phyloP scores from a whole-genome alignment of 2,113 vertebrate genomes.

The Phainopepla nitens region DNA sequence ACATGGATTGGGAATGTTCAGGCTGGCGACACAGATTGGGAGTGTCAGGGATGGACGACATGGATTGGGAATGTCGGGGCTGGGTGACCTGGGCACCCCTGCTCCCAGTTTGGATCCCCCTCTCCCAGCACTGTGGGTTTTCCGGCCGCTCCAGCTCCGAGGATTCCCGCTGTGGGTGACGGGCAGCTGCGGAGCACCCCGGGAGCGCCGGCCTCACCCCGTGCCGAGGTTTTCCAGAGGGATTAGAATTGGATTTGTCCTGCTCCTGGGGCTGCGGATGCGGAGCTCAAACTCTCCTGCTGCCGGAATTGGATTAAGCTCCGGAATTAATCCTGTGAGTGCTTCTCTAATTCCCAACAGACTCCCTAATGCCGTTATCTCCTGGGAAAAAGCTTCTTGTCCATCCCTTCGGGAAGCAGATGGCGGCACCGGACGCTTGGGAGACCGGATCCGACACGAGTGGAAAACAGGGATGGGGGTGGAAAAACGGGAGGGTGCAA shows the following conservation, averaged over 20 bases:
- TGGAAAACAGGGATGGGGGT: not conserved
- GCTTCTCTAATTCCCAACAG: not conserved
- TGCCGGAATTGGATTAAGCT: not conserved
- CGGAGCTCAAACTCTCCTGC: rapidly evolving
- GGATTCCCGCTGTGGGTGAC: not conserved
- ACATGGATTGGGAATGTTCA: not conserved
- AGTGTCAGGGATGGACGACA: too few relatives aligned
- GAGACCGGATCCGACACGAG: rapidly evolving
- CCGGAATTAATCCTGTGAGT: not conserved
- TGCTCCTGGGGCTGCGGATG: not conserved
- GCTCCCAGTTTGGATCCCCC: not conserved
- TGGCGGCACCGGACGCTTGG: rapidly evolving
- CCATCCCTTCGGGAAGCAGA: not conserved
- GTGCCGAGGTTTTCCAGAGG: not conserved
- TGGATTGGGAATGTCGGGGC: not conserved
- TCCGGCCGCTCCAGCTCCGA: rapidly evolving
- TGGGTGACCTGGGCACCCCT: not conserved
- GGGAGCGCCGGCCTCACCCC: rapidly evolving
- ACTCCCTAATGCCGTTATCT: not conserved
- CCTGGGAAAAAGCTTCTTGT: not conserved
- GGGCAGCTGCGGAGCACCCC: not conserved
- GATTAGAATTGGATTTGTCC: not conserved
- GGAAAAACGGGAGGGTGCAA: rapidly evolving
- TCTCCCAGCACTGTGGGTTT: not conserved
- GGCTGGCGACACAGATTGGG: too few relatives aligned